Evolutionary conservation across 2,113 vertebrate species (phyloP).

Genomic region (Hypocryptadius cinnamomeus): DNA sequence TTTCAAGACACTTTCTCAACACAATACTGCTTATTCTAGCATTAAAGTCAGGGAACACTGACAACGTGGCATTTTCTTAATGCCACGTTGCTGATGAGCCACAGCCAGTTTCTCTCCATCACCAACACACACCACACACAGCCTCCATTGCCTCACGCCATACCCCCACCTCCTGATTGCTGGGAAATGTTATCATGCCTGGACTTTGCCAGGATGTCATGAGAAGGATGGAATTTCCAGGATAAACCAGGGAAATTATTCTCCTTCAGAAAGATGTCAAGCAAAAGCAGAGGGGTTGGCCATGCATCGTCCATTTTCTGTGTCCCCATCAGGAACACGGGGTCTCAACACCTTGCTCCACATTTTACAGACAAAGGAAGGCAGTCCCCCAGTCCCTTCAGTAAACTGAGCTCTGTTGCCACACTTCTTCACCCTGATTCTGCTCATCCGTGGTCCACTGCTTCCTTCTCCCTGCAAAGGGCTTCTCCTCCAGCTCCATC

Average conservation of each 20-base stretch:
- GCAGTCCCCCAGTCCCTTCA: neutral
- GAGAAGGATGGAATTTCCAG: neutral
- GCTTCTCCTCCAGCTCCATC: neutral
- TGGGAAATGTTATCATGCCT: neutral
- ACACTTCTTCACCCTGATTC: neutral
- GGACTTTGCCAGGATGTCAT: neutral
- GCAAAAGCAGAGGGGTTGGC: neutral
- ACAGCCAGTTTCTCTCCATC: neutral
- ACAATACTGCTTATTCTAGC: neutral
- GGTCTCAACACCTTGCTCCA: neutral
- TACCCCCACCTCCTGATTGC: neutral
- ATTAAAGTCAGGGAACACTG: neutral
- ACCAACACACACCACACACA: neutral
- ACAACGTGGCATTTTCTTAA: too few species aligned
- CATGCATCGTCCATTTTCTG: neutral
- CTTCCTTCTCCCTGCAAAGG: neutral
- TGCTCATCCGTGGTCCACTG: neutral
- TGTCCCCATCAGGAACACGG: neutral
- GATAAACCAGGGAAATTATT: neutral
- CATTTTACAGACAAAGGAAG: neutral
- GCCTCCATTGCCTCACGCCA: neutral
- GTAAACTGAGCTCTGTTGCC: neutral
- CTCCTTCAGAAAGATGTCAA: neutral
- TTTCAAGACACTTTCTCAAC: neutral
- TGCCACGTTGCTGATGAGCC: rapidly evolving